phyloP scores from a whole-genome alignment of 1,140 invertebrate genomes.

The Formica selysi region DNA sequence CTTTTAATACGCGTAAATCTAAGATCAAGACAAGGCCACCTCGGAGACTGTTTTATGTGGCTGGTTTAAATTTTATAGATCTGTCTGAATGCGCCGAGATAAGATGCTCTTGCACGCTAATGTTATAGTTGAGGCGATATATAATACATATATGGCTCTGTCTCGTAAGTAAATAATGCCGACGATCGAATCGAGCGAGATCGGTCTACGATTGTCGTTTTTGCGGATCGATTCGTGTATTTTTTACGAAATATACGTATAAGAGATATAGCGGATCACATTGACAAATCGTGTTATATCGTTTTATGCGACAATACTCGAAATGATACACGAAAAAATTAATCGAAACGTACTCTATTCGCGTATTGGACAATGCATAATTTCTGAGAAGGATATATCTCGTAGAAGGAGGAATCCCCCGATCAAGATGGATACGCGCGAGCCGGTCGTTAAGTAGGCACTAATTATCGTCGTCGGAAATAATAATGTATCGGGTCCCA shows the following conservation, averaged over 20 bases:
- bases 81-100: slow-evolving; percentile 39
- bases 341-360: neutral
- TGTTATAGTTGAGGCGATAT: neutral
- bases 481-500: slow-evolving; percentile 50
- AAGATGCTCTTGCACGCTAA: neutral
- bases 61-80: slow-evolving; percentile 71
- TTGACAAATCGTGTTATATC: too few relatives aligned
- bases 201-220: neutral
- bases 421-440: neutral
- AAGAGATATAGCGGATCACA: too few relatives aligned
- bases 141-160: too few relatives aligned
- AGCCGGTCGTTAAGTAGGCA: slow-evolving; percentile 47
- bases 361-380: neutral
- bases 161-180: neutral
- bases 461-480: slow-evolving; percentile 58
- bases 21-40: slow-evolving; percentile 80
- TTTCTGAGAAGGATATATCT: slow-evolving; percentile 7
- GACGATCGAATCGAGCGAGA: neutral
- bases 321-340: neutral
- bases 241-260: neutral
- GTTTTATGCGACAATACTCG: neutral
- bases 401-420: slow-evolving; percentile 10
- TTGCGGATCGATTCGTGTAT: neutral
- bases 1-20: slow-evolving; percentile 82
- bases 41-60: slow-evolving; percentile 77